A percentile compares a stretch with the other conserved stretches of the same genome.
These are phyloP conservation scores for Agriopis marginaria DNA, from an alignment of 2,888 invertebrate genomes.

Conservation along the genomic window DNA sequence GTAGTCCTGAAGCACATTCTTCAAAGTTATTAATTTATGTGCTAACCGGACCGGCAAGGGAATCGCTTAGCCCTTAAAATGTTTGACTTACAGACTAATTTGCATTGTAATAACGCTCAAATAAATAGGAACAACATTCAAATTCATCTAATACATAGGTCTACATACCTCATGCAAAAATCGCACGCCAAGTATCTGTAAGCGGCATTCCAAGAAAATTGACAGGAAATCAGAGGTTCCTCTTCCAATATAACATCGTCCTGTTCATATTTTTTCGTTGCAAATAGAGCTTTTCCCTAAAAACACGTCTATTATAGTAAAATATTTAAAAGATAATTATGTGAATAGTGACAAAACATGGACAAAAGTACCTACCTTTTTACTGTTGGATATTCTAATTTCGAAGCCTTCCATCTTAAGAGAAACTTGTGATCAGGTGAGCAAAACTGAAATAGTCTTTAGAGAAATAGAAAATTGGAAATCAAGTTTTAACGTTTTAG, in stretches of 20 bases:
- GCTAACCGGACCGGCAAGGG: too few species aligned
- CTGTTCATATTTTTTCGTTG: constrained; percentile 88
- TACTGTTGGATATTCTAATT: constrained; percentile 70
- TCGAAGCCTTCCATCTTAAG: constrained; percentile 74
- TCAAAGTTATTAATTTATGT: too few species aligned
- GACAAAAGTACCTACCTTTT: constrained; percentile 72
- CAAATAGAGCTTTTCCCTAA: constrained; percentile 95
- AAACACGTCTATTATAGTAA: constrained; percentile 46
- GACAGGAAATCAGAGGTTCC: constrained; percentile 94
- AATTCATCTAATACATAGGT: background rate
- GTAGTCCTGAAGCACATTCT: too few species aligned
- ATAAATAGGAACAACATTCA: background rate
- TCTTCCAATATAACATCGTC: constrained; percentile 95
- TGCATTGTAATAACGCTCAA: background rate
- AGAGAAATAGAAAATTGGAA: too few species aligned
- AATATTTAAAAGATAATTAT: background rate
- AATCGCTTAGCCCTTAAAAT: too few species aligned
- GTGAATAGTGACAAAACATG: background rate
- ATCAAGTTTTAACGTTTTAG: too few species aligned
- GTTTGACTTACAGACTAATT: too few species aligned
- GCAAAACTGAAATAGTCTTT: background rate
- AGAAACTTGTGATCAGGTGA: background rate
- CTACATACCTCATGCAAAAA: constrained; percentile 91
- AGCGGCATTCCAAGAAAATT: constrained; percentile 96
- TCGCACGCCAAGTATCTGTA: constrained; percentile 96